A percentile compares a stretch with the other conserved stretches of the same genome.
Evolutionary conservation across 2,113 vertebrate species (phyloP).

Genomic region (Paramormyrops kingsleyae): DNA sequence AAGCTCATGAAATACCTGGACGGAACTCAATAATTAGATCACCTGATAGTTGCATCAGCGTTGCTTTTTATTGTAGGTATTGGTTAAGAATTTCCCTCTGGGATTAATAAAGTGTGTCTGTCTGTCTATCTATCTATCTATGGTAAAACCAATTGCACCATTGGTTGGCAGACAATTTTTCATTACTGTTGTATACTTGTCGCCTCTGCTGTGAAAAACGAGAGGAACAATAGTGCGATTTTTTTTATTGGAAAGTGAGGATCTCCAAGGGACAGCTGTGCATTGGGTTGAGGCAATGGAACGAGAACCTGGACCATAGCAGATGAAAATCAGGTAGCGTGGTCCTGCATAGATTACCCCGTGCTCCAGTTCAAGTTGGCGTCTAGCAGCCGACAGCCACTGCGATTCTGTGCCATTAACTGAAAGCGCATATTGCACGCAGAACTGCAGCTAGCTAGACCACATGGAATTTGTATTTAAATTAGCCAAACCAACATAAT

Average conservation of each 20-base stretch:
- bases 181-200: neutral
- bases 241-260: neutral
- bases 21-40: neutral
- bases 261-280: neutral
- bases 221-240: neutral
- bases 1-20: neutral
- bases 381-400: neutral
- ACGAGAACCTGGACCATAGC: neutral
- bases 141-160: neutral
- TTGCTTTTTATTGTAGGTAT: neutral
- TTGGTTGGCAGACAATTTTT: neutral
- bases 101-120: neutral
- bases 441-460: neutral
- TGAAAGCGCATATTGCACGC: neutral
- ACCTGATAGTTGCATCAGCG: neutral
- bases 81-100: neutral
- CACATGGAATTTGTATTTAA: conserved; percentile 3
- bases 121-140: neutral
- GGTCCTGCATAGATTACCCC: neutral
- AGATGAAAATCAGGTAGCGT: neutral
- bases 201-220: neutral
- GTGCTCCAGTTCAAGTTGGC: neutral
- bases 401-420: neutral
- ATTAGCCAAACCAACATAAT: conserved; percentile 4
- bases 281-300: neutral